Base-by-base conservation (phyloP, 2,113 vertebrate species). In the Marmota monax region DNA sequence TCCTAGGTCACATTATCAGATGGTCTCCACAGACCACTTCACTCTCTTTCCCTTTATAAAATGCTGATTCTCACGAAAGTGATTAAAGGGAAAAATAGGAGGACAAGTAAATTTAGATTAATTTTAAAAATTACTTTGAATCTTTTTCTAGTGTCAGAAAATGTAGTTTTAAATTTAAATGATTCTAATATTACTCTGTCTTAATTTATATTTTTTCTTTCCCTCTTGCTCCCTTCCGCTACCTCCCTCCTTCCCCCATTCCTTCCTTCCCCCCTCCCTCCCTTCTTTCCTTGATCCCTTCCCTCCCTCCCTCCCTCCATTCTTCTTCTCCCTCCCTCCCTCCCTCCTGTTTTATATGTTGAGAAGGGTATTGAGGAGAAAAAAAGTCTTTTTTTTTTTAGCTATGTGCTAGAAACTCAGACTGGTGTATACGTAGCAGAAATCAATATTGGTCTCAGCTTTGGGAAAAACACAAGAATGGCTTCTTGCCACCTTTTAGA, bases 331-430 rank as follows among this genome's bases (percentile, higher is more conserved):
- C 58, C 34, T 88, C 23, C 51, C 22, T 61, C 32, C 14, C 23
- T 23, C n/a, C n/a, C n/a, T n/a, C n/a, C n/a, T n/a, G n/a, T n/a
- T n/a, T 37, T 37, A 69, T 67, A 72, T 84, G 70, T 80, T 51
- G 29, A 63, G 8, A 27, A 93, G 4, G 6, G 18, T 0, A 92
- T 73, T 89, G 29, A 39, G 48, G 58, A 85, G 87, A 92, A 65
- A 86, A 86, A 93, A 67, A 48, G 1, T 92, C 37, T 83, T 11
- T 23, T 92, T 94, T 84, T 23, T 45, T 69, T 87, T 92, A 69
- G 4, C 20, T 88, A n/a, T 56, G 13, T 84, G n/a, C 27, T 58
- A 69, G 74, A 27, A 80, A 58, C 5, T 29, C 14, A 48, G 7
- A 82, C 3, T n/a, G 32, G 16, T 77, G 12, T 89, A 67, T 83